Percentiles rank a stretch among this genome's conserved stretches.
These are phyloP conservation scores for Drosophila seguyi DNA, from an alignment of 1,140 invertebrate genomes.

Conservation along the genomic window DNA sequence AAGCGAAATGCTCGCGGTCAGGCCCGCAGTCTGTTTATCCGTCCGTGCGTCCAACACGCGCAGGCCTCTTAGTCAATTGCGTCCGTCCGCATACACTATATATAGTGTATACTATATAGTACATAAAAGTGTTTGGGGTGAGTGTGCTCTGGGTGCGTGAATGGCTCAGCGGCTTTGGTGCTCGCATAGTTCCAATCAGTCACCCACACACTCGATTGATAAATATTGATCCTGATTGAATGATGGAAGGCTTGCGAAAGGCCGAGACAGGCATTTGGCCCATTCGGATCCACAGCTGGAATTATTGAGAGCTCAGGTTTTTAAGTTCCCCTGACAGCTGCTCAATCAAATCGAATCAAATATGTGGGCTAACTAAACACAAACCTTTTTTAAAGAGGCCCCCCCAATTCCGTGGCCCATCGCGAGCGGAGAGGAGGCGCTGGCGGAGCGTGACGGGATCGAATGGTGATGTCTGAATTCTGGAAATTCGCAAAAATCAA, in stretches of 20 bases:
- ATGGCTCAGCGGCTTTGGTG: conserved; percentile 32
- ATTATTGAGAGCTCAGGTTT: conserved; percentile 75
- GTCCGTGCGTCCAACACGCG: conserved; percentile 67
- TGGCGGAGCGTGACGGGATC: background rate
- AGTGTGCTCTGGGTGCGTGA: conserved; percentile 30
- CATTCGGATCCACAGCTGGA: conserved; percentile 31
- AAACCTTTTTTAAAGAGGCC: conserved; percentile 74
- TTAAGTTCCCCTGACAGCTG: conserved; percentile 72
- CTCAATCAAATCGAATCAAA: conserved; percentile 79
- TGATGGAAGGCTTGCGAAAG: conserved; percentile 77
- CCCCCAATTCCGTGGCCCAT: conserved; percentile 16
- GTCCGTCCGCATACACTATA: conserved; percentile 15
- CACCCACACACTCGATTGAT: conserved; percentile 67
- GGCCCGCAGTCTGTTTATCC: conserved; percentile 58
- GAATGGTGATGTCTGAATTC: conserved; percentile 72
- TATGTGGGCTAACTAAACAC: conserved; percentile 80
- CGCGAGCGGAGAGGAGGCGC: background rate
- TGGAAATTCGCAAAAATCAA: conserved; percentile 78
- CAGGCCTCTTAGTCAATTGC: conserved; percentile 63
- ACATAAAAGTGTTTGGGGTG: conserved; percentile 14
- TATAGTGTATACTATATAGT: conserved; percentile 9
- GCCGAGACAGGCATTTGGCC: conserved; percentile 40
- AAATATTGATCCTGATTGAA: conserved; percentile 83
- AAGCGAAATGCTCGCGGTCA: conserved; percentile 34
- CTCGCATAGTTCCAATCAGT: conserved; percentile 38